These are phyloP conservation scores for Verasper variegatus DNA, from an alignment of 2,113 vertebrate species.

Conservation along the genomic window DNA sequence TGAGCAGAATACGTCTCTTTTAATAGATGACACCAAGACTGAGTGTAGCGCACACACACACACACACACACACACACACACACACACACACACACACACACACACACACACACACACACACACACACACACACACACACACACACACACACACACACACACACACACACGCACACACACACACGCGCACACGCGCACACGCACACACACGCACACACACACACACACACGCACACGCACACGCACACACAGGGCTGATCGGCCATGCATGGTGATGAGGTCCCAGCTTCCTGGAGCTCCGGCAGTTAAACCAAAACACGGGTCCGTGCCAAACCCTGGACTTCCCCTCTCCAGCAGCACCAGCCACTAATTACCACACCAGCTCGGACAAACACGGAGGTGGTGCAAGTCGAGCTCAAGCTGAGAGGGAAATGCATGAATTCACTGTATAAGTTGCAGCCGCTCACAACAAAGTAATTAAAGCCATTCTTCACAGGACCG, in stretches of 20 bases:
- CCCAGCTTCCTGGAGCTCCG: slow-evolving; percentile 10
- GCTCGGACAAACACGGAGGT: slow-evolving; percentile 34
- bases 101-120: not conserved
- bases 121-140: no score
- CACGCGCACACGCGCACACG: not conserved
- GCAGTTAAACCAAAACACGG: slow-evolving; percentile 8
- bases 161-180: no score
- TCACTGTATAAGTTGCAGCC: slow-evolving; percentile 35
- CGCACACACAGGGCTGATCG: no score
- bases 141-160: not conserved
- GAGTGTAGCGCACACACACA: not conserved
- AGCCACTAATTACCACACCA: slow-evolving; percentile 46
- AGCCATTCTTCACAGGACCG: not conserved
- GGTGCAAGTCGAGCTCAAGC: slow-evolving; percentile 18
- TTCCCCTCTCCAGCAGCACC: slow-evolving; percentile 26
- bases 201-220: not conserved
- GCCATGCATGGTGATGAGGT: not conserved
- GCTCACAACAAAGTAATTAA: slow-evolving; percentile 9
- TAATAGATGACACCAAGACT: not conserved
- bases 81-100: not conserved
- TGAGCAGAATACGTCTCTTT: no score
- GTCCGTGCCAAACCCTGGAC: not conserved
- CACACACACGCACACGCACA: not conserved
- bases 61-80: not conserved
- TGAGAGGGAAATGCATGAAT: slow-evolving; percentile 22